These are phyloP conservation scores for Perizoma affinitatum DNA, from an alignment of 2,888 invertebrate genomes.

Conservation along the genomic window DNA sequence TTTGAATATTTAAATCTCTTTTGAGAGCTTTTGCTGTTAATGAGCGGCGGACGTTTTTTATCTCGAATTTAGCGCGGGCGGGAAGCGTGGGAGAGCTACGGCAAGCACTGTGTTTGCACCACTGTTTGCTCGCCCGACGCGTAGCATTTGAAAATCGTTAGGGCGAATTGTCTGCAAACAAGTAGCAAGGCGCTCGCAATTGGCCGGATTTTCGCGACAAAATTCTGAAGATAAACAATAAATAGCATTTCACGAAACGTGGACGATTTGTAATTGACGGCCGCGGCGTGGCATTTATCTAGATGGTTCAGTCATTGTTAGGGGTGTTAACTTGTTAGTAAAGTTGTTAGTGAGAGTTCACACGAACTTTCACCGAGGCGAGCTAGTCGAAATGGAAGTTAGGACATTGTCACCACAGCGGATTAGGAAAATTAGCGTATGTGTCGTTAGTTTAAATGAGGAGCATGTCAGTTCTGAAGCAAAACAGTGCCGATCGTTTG, in stretches of 20 bases:
- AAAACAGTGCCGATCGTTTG: conserved; percentile 62
- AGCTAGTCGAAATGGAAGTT: conserved; percentile 75
- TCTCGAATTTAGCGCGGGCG: conserved; percentile 49
- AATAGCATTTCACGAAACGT: conserved; percentile 75
- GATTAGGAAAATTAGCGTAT: conserved; percentile 69
- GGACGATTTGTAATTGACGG: conserved; percentile 79
- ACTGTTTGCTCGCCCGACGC: conserved; percentile 74
- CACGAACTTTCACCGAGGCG: conserved; percentile 72
- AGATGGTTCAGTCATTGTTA: conserved; percentile 83
- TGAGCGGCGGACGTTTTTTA: conserved; percentile 67
- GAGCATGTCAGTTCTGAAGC: conserved; percentile 63
- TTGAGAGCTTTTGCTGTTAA: conserved; percentile 76
- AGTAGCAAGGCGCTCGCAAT: conserved; percentile 69
- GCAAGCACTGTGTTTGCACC: conserved; percentile 63
- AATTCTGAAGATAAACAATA: conserved; percentile 76
- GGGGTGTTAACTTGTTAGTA: conserved; percentile 79
- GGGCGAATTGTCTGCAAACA: conserved; percentile 77
- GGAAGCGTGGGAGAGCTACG: conserved; percentile 41
- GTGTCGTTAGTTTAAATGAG: conserved; percentile 66
- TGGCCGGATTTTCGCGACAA: conserved; percentile 73
- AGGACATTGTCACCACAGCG: conserved; percentile 71
- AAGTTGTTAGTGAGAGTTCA: conserved; percentile 78
- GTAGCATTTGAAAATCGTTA: conserved; percentile 82
- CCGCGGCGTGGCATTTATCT: conserved; percentile 69
- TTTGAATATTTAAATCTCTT: conserved; percentile 77